Evolutionary conservation across 2,113 vertebrate genomes (phyloP), one percentile per base, ranked within the genome.

Genomic region (Rhinoptilus africanus): DNA sequence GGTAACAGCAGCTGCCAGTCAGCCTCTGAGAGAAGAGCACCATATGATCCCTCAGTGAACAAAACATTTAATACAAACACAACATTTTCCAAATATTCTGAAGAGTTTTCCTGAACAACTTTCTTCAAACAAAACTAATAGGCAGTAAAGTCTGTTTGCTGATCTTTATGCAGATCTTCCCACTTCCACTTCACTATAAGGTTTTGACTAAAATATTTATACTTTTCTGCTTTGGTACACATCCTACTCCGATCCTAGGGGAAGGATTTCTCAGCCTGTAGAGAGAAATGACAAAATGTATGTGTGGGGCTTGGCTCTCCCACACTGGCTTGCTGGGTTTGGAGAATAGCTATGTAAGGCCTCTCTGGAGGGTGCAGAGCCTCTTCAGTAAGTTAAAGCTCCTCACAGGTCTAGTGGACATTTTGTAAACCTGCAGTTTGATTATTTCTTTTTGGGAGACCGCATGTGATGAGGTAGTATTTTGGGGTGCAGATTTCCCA

Each of bases 181-280:
- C 87, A 91, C 88, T 95, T 94, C 54, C 73, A 93, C 48, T 94
- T 91, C 48, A 27, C 18, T 88, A 28, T 57, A 87, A 88, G 74
- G 66, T 85, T 95, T 91, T 93, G 77, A 89, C 66, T 88, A 85
- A 97, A 95, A 97, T 96, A 97, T 93, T 97, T 96, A 92, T 96
- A 76, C 88, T 93, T 93, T 92, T 60, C 68, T 94, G 93, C 90
- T 93, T 93, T 90, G 84, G 68, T 95, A 82, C 76, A 85, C 84
- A 88, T 92, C 94, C 96, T 88, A 72, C 84, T 92, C 34, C 1
- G 12, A 47, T 92, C 80, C 84, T 92, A 47, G 8, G 0, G 79
- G 77, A 77, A 94, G 86, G 66, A 79, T 93, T 94, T 94, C 57
- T 93, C 81, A 93, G 77, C 57, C 69, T 37, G 53, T 12, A 43